Conservation (phyloP, 2,888 invertebrate genomes). For the Leptopilina drosophilae region DNA sequence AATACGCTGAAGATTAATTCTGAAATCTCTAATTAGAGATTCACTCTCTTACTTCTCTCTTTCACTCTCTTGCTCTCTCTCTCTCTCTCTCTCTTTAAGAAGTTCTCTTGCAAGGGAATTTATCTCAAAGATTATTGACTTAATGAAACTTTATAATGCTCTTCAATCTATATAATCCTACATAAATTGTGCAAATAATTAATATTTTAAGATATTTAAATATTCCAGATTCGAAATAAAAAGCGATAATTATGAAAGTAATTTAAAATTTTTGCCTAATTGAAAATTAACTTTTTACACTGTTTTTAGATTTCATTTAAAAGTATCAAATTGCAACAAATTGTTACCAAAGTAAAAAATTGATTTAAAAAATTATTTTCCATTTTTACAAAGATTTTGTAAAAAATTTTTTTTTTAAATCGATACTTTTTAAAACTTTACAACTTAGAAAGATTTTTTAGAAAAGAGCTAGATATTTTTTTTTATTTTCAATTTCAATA, state of each 20-base stretch:
- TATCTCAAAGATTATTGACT: conserved; percentile 3
- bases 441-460: too few species aligned
- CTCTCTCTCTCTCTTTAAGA: not conserved
- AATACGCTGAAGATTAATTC: not conserved
- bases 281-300: not conserved
- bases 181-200: not conserved
- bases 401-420: too few species aligned
- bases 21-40: conserved; percentile 16
- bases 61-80: not conserved
- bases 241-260: too few species aligned
- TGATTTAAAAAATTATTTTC: too few species aligned
- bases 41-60: not conserved
- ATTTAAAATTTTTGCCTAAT: not conserved
- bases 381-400: too few species aligned
- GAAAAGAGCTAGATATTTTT: too few species aligned
- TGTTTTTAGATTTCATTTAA: too few species aligned
- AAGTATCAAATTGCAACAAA: too few species aligned
- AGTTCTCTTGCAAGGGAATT: conserved; percentile 5
- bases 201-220: not conserved
- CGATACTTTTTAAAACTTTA: too few species aligned
- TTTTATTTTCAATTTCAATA: too few species aligned
- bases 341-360: too few species aligned
- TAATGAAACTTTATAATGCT: conserved; percentile 7
- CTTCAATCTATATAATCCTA: not conserved
- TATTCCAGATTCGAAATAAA: not conserved